Evolutionary conservation across 92 coral and sea anemone species (phyloP), one percentile per base, ranked within the genome.

Genomic region (Paramuricea clavata): DNA sequence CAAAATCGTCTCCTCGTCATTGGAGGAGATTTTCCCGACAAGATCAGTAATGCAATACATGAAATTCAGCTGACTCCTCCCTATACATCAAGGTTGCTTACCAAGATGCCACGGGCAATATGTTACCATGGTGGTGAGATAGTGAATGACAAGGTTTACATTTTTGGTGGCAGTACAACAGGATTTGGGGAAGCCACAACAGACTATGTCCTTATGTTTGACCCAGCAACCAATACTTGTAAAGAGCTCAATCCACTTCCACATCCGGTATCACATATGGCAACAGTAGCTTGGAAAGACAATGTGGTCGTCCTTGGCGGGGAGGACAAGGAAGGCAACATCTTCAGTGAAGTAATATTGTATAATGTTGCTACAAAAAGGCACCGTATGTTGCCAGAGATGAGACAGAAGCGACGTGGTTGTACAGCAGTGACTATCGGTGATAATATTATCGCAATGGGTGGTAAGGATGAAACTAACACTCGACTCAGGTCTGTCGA

Each of bases 281-380:
- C 75, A 33, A 69, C 75, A 19, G 47, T 34, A 21, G 21, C 31
- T 60, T 60, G 68, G 68, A 22, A 22, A 60, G 32, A 60, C 31
- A 60, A 69, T 44, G 25, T 69, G 12, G 75, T 69, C 12, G 49
- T 69, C 43, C 21, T 69, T 69, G 75, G 75, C 43, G 75, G 75
- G 2, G 21, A 2, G 43, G 43, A 21, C 44, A 39, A 69, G 43
- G 21, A 69, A 17, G 17, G n/a, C 21, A 69, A 69, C 9, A 44
- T 19, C 12, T 19, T 31, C 21, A 69, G 43, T 6, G 13, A 44
- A 6, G 75, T 34, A 0, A 39, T 34, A n/a, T 9, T 69, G 6
- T 69, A 69, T 44, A 34, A 69, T 19, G 75, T 69, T 39, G 7
- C 43, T 0, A 69, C 43, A 15, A 44, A 19, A 33, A 30, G 26